Evolutionary conservation across 2,113 vertebrate genomes (phyloP).

Genomic region (Suricata suricatta): DNA sequence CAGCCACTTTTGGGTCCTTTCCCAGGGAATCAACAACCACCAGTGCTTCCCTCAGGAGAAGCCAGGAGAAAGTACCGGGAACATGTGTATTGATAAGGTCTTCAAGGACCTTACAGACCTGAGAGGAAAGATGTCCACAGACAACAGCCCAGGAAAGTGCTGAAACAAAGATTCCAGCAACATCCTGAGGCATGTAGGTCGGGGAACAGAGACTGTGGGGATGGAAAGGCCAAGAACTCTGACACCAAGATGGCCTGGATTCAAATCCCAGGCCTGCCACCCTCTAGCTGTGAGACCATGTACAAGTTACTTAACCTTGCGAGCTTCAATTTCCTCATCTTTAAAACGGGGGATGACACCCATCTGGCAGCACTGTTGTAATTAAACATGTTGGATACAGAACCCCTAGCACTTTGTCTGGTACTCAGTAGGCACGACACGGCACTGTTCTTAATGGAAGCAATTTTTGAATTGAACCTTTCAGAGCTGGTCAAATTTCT

Average conservation of each 20-base stretch:
- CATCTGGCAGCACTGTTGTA: not conserved
- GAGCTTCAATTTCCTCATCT: not conserved
- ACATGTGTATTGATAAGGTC: not conserved
- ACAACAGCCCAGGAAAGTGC: not conserved
- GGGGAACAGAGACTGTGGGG: not conserved
- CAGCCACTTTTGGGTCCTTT: not conserved
- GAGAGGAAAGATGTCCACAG: not conserved
- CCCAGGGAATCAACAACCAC: not conserved
- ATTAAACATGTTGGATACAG: not conserved
- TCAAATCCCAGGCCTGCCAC: constrained; percentile 14
- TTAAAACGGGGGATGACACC: not conserved
- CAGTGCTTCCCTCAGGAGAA: not conserved
- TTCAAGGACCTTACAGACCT: not conserved
- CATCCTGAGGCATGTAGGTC: not conserved
- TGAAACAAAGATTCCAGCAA: not conserved
- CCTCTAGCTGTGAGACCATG: not conserved
- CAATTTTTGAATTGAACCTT: not conserved
- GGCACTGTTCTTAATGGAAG: not conserved
- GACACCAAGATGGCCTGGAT: not conserved
- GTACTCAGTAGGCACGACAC: not conserved
- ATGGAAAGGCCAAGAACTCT: not conserved
- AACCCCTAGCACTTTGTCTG: not conserved
- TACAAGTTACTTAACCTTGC: constrained; percentile 25
- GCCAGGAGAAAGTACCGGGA: not conserved
- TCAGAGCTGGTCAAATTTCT: not conserved